Evolutionary conservation across 1,140 invertebrate species (phyloP), one percentile per base, ranked within the genome.

Genomic region (Drosophila seguyi): DNA sequence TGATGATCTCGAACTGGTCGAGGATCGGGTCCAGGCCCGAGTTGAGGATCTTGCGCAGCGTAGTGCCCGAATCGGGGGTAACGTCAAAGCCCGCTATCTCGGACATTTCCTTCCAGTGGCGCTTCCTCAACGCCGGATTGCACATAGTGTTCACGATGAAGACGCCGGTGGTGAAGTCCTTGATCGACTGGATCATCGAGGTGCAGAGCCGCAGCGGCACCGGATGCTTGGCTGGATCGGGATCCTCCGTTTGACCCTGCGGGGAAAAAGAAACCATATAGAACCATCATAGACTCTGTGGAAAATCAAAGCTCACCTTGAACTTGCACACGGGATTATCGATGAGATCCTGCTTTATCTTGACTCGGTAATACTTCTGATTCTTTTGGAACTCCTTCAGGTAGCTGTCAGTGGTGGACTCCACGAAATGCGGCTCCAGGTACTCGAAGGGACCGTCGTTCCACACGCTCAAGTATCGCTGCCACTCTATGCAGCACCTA

Each of bases 41-140:
- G 74, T 96, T 93, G 8, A 98, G 95, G 11, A 98, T 94, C 93
- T 98, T 98, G 55, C 95, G 93, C n/a, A 99, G 93, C 39, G 96
- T 97, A 2, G 97, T 96, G 45, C 97, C 95, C 73, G 97, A 95
- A 93, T 97, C 95, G 1, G 98, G 98, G 6, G 96, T 97, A 34
- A 99, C 93, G 92, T 97, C 96, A 83, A 96, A 96, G 3, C 92
- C 97, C 16, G 96, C 95, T 48, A 98, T 95, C 36, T 94, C 93
- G 0, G 97, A 97, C 95, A 99, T 98, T 91, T 98, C 96, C 68
- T 96, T 95, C 98, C 98, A 99, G 92, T 99, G 98, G 34, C 97
- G 94, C 79, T 97, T 95, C n/a, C 95, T 93, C 56, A 99, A 92
- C 1, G 96, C 97, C 38, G 96, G 95, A 93, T 98, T 98, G 85